Conservation (phyloP, 2,797 vertebrate genomes). For the Pseudochirops corinnae region DNA sequence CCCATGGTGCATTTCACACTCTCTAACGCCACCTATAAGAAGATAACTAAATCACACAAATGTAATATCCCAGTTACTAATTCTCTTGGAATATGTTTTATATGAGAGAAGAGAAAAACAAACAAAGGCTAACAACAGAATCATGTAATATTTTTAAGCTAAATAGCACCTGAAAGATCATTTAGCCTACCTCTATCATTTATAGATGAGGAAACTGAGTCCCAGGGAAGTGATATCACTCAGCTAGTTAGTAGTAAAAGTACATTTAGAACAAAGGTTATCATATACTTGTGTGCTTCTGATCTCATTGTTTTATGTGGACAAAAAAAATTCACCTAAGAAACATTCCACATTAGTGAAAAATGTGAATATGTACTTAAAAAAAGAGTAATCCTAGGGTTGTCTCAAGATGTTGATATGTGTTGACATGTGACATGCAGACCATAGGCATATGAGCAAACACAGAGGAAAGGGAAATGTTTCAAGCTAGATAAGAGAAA, state of each 20-base stretch:
- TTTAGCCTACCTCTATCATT: not conserved
- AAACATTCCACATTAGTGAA: not conserved
- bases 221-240: not conserved
- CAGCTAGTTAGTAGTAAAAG: not conserved
- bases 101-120: not conserved
- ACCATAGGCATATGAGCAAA: not conserved
- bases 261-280: not conserved
- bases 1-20: not conserved
- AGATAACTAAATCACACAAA: not conserved
- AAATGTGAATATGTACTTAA: not conserved
- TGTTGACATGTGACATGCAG: not conserved
- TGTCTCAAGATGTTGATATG: not conserved
- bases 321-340: not conserved
- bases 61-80: not conserved
- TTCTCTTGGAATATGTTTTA: conserved; percentile 30
- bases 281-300: not conserved
- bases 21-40: not conserved
- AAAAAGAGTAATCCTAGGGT: not conserved
- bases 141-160: not conserved
- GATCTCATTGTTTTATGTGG: not conserved
- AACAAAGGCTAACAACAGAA: not conserved
- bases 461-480: not conserved
- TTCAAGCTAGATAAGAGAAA: not conserved
- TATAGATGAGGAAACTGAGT: not conserved
- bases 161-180: not conserved